phyloP scores from a whole-genome alignment of 2,888 invertebrate genomes.

The Brachypterus glaber region DNA sequence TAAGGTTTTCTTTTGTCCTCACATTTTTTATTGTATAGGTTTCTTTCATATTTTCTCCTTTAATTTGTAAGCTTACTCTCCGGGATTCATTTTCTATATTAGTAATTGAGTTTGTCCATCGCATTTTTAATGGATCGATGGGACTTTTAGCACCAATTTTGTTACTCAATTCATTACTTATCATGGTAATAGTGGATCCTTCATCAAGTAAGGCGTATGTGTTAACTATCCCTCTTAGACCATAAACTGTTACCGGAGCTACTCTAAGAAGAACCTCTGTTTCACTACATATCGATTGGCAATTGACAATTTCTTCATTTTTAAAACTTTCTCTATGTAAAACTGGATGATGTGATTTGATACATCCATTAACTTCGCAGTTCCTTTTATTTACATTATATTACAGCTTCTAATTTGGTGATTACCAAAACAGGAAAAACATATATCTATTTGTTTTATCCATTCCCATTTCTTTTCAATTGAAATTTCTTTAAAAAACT shows the following conservation, averaged over 20 bases:
- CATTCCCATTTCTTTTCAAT: slow-evolving; percentile 3
- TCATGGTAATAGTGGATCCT: too few species aligned
- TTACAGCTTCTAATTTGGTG: slow-evolving; percentile 2
- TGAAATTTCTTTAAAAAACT: neutral
- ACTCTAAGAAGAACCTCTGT: too few species aligned
- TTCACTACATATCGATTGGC: too few species aligned
- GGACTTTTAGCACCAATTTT: neutral
- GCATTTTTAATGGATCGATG: slow-evolving; percentile 2
- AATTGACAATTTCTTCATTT: too few species aligned
- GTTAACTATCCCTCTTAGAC: neutral
- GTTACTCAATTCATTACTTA: neutral
- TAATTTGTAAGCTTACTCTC: too few species aligned
- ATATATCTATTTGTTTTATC: neutral
- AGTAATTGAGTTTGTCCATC: too few species aligned
- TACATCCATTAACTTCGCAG: slow-evolving; percentile 2
- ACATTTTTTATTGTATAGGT: slow-evolving; percentile 12
- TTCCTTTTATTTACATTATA: neutral
- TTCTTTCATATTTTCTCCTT: slow-evolving; percentile 12
- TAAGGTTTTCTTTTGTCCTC: neutral
- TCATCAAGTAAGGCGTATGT: slow-evolving; percentile 8
- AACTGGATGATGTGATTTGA: neutral
- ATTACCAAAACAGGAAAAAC: slow-evolving; percentile 1
- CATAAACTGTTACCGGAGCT: slow-evolving; percentile 3
- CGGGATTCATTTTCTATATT: neutral
- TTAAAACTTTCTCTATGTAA: too few species aligned